phyloP scores from a whole-genome alignment of 2,797 vertebrate species.

The Malacoraja senta region DNA sequence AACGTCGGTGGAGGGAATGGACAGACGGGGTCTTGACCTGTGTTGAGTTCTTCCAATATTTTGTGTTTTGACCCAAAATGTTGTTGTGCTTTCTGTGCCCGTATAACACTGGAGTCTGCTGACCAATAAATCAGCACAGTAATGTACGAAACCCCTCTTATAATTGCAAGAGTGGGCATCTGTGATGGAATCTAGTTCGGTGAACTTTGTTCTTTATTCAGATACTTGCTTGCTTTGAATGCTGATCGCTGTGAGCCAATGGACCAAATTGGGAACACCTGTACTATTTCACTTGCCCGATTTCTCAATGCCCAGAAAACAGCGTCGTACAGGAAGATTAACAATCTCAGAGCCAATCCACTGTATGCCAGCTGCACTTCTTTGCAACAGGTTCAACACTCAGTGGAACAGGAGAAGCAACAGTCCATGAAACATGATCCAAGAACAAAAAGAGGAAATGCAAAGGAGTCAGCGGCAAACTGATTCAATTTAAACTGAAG shows the following conservation, averaged over 20 bases:
- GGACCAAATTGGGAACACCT: background rate
- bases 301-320: constrained; percentile 15
- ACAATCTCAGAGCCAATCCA: background rate
- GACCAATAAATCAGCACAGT: background rate
- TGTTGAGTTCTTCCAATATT: too few species aligned
- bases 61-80: background rate
- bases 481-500: background rate
- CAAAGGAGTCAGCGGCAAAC: background rate
- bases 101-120: background rate
- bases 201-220: background rate
- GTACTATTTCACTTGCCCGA: constrained; percentile 3
- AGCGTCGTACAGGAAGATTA: constrained; percentile 1
- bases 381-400: background rate
- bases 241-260: background rate
- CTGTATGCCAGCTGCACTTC: constrained; percentile 11
- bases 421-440: background rate
- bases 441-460: constrained; percentile 1
- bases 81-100: background rate
- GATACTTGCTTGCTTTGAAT: background rate
- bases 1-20: too few species aligned
- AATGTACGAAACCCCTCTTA: background rate
- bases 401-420: background rate
- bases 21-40: too few species aligned
- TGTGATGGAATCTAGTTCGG: background rate
- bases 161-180: background rate